Conservation (phyloP, 2,113 vertebrate species). For the Dicrurus megarhynchus region DNA sequence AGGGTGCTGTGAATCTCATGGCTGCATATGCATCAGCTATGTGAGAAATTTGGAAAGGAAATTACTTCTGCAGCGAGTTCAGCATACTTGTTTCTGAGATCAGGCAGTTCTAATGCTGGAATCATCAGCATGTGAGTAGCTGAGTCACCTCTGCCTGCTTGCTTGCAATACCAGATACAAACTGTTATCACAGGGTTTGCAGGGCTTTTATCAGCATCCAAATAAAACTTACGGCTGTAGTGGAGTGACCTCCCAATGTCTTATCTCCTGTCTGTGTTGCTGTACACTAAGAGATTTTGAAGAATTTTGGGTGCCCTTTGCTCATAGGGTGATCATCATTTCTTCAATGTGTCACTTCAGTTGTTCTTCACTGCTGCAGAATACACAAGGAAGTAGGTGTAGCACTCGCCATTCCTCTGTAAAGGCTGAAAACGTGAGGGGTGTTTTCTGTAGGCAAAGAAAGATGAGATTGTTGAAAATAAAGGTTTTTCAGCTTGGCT, state of each 20-base stretch:
- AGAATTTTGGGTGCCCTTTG: background rate
- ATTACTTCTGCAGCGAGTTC: background rate
- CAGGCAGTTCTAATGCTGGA: background rate
- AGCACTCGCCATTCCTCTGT: background rate
- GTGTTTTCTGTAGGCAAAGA: background rate
- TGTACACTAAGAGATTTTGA: background rate
- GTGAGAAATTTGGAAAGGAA: background rate
- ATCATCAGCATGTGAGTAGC: background rate
- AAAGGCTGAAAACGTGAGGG: background rate
- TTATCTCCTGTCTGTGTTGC: accelerated
- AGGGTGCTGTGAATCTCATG: background rate
- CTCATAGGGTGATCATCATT: accelerated
- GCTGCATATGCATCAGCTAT: accelerated
- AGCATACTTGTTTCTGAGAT: background rate
- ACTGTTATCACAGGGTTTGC: background rate
- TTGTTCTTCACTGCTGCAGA: background rate
- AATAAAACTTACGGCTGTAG: background rate
- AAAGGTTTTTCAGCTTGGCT: background rate
- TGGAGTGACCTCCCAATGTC: background rate
- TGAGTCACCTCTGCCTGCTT: background rate
- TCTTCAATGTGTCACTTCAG: background rate
- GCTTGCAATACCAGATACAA: background rate
- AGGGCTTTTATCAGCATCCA: background rate
- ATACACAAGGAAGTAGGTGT: background rate
- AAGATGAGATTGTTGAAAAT: background rate